Evolutionary conservation across 2,888 invertebrate genomes (phyloP), one percentile per base, ranked within the genome.

Genomic region (Coremacera marginata): DNA sequence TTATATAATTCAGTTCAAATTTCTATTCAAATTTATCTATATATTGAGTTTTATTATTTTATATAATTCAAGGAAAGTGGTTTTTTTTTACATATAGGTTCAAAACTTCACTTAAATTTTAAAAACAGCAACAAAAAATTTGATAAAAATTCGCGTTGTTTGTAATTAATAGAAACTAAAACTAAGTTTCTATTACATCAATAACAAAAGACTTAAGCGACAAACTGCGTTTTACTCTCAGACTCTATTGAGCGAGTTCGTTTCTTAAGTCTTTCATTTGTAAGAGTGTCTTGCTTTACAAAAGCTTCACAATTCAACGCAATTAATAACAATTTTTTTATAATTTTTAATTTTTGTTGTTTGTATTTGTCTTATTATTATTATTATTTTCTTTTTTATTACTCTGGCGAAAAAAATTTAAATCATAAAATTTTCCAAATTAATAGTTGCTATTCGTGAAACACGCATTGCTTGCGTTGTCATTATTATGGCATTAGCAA

Each of bases 401-500:
- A 72, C 72, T 22, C 55, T 55, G 55, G 4, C 16, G 7, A 19
- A 55, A 19, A 19, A 19, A 11, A 9, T 60, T 63, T 67, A 16
- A 19, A 27, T 27, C 27, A 31, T 19, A 73, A 51, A 16, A 44
- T 63, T 5, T 63, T 63, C 8, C n/a, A 34, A 63, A 25, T 9
- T 27, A 63, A 44, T 65, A n/a, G 11, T 9, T 31, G 31, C 14
- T n/a, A n/a, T 52, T 57, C 70, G 44, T 77, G 68, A 55, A 22
- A n/a, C 75, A 68, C 67, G 71, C 70, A 37, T 62, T 52, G 37
- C n/a, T 52, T 51, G 8, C 84, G 86, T 63, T 51, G 70, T n/a
- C 51, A 11, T 87, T 85, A 85, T 85, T 87, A 86, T 85, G 86
- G 84, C 87, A 85, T 87, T 85, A 86, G 84, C 85, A 85, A 82